Conservation (phyloP, 23 tunicate genomes). For the Halocynthia roretzi region DNA sequence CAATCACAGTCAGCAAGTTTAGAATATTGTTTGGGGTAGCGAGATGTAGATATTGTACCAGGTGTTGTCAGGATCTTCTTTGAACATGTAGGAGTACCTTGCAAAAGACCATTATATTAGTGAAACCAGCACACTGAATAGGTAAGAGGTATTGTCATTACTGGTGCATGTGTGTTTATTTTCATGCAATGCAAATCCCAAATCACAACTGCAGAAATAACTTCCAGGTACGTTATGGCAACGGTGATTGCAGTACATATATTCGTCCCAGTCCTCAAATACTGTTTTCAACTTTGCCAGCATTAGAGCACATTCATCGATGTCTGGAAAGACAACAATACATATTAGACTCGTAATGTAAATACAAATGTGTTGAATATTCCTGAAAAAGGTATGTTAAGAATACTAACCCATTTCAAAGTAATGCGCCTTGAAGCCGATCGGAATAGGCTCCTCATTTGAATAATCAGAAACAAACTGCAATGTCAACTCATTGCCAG, state of each 20-base stretch:
- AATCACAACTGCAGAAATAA: constrained; percentile 69
- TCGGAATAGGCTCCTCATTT: constrained; percentile 50
- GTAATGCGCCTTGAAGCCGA: constrained; percentile 59
- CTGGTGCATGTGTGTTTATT: constrained; percentile 80
- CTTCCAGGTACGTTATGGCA: constrained; percentile 66
- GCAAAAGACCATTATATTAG: too few relatives aligned
- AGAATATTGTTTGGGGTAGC: constrained; percentile 54
- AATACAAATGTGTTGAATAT: background rate
- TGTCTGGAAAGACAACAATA: constrained; percentile 30
- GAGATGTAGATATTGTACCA: constrained; percentile 46
- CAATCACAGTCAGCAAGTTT: constrained; percentile 79
- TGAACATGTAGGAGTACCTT: background rate
- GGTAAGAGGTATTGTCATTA: background rate
- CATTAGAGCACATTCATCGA: constrained; percentile 67
- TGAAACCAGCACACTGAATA: too few relatives aligned
- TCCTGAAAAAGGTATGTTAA: background rate
- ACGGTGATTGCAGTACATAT: constrained; percentile 67
- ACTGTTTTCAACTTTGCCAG: constrained; percentile 6
- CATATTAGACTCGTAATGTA: background rate
- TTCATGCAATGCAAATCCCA: constrained; percentile 64
- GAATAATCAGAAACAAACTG: constrained; percentile 69
- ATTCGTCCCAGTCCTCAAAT: constrained; percentile 65
- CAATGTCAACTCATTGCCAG: constrained; percentile 33
- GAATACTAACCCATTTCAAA: constrained; percentile 37
- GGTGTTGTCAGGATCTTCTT: background rate